These are phyloP conservation scores for Dryocosmus kuriphilus DNA, from an alignment of 2,888 invertebrate species.

Conservation along the genomic window DNA sequence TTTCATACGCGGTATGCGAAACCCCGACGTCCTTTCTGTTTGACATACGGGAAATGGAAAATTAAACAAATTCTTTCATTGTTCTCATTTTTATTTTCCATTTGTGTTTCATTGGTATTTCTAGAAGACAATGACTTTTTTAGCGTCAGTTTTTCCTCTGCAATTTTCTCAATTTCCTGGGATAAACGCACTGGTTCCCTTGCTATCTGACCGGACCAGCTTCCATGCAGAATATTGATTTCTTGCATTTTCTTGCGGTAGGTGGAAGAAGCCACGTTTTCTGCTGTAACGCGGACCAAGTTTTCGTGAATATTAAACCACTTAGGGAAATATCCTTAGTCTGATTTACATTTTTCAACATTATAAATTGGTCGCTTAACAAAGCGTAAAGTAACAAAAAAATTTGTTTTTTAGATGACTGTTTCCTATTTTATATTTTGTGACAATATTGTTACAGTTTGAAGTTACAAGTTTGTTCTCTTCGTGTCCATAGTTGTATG, in stretches of 20 bases:
- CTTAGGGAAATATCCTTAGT: neutral
- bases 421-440: no score
- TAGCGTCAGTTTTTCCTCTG: neutral
- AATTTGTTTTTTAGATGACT: no score
- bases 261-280: constrained; percentile 29
- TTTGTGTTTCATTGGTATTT: neutral
- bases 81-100: constrained; percentile 36
- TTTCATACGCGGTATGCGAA: neutral
- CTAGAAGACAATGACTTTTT: neutral
- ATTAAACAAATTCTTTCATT: neutral
- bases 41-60: neutral
- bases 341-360: neutral
- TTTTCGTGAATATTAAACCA: constrained; percentile 19
- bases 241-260: constrained; percentile 34
- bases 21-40: neutral
- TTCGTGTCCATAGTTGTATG: no score
- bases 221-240: constrained; percentile 38
- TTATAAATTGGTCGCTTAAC: no score
- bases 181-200: constrained; percentile 11
- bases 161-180: neutral
- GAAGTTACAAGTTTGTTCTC: no score
- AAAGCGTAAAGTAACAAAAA: no score
- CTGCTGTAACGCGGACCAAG: constrained; percentile 4
- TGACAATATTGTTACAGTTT: no score
- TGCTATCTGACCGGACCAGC: constrained; percentile 18